These are phyloP conservation scores for Noctua comes DNA, from an alignment of 2,888 invertebrate species.

Conservation along the genomic window DNA sequence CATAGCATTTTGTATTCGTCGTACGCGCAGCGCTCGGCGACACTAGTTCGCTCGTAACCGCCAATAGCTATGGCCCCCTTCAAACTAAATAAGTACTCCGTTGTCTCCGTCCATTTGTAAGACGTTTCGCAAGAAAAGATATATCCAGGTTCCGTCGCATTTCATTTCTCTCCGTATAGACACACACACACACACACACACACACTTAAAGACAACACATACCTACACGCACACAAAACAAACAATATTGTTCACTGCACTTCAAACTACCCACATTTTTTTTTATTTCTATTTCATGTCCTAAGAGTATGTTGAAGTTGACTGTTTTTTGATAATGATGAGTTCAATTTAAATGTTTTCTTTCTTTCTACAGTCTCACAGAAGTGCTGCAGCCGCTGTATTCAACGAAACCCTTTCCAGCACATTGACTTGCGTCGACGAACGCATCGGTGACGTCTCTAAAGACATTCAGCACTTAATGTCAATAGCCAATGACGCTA, in stretches of 20 bases:
- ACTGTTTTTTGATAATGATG: background rate
- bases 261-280: background rate
- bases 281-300: background rate
- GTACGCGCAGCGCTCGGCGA: no score
- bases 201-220: no score
- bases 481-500: slow-evolving; percentile 70
- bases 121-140: no score
- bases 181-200: no score
- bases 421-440: slow-evolving; percentile 77
- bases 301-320: background rate
- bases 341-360: background rate
- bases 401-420: slow-evolving; percentile 75
- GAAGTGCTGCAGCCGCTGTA: slow-evolving; percentile 73
- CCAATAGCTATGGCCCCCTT: no score
- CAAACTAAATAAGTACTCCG: no score
- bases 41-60: no score
- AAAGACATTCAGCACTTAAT: slow-evolving; percentile 72
- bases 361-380: slow-evolving; percentile 70
- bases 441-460: slow-evolving; percentile 74
- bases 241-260: background rate
- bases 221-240: no score
- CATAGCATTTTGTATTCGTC: no score
- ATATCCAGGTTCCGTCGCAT: no score
- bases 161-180: no score
- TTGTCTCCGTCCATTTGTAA: no score